Conservation (phyloP, 2,888 invertebrate genomes). For the Sphecodes monilicornis region DNA sequence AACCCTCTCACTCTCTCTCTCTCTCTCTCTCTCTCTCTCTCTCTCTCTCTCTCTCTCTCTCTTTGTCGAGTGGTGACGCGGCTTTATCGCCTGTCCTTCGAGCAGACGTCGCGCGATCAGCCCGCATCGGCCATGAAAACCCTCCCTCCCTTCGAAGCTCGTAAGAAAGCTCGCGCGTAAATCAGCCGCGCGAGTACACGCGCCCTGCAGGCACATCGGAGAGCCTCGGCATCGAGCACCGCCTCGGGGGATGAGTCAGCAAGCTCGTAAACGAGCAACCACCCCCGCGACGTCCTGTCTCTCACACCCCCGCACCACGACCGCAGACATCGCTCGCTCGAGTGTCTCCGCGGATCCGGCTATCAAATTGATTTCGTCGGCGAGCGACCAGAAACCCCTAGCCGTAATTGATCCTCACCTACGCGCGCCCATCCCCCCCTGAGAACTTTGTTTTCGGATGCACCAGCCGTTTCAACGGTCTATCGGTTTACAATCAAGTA, state of each 20-base stretch:
- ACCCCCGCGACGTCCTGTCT: slow-evolving; percentile 30
- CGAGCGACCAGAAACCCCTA: not conserved
- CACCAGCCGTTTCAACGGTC: not conserved
- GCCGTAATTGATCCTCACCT: slow-evolving; percentile 6
- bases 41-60: not conserved
- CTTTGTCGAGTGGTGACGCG: slow-evolving; percentile 20
- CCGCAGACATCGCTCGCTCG: slow-evolving; percentile 18
- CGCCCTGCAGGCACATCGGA: not conserved
- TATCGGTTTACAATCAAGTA: not conserved
- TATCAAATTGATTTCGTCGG: slow-evolving; percentile 40
- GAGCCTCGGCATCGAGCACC: not conserved
- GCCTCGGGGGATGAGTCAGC: slow-evolving; percentile 40
- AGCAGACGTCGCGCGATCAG: slow-evolving; percentile 31
- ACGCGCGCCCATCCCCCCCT: not conserved
- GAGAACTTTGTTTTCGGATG: not conserved
- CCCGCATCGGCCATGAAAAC: slow-evolving; percentile 44
- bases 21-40: not conserved
- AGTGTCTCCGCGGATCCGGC: slow-evolving; percentile 33
- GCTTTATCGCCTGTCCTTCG: slow-evolving; percentile 47
- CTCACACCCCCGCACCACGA: slow-evolving; percentile 1
- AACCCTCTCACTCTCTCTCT: too few species aligned
- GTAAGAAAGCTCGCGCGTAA: slow-evolving; percentile 43
- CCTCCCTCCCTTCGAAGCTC: slow-evolving; percentile 10
- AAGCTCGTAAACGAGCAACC: slow-evolving; percentile 46
- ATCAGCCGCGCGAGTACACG: slow-evolving; percentile 33